Base-by-base conservation (phyloP, 1,140 invertebrate genomes). In the Antheraea pernyi region DNA sequence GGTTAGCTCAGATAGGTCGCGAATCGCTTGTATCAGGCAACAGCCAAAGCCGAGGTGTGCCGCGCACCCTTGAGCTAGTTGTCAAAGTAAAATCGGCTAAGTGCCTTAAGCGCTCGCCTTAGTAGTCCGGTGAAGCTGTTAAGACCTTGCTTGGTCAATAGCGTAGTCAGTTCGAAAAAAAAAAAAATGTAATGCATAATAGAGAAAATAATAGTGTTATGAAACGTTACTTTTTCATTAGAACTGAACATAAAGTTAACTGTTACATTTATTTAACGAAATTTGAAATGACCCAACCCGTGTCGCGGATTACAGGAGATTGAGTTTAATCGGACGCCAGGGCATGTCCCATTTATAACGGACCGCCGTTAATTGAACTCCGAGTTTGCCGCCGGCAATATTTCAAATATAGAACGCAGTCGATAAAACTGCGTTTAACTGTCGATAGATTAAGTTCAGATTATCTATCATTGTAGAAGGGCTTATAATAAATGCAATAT, bases 331-430 rank as follows among this genome's bases (percentile, higher is more conserved):
- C 82, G 86, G 80, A 77, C 75, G 70, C 79, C 80, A 70, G 80
- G 81, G 81, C 84, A 58, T 79, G 80, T 77, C 71, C 84, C 85
- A 89, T 89, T 88, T 85, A 87, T 89, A 87, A 86, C 84, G 72
- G 78, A 69, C 78, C 77, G 82, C 77, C 77, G 82, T 89, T 89
- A 89, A 89, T 88, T 89, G 83, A 86, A 87, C 82, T 78, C 73
- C 79, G 76, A 78, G 76, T 80, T 80, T 71, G 63, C 70, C 69
- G 77, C 80, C 74, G 71, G 75, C 73, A 73, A 82, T 88, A 86
- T 84, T 83, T 88, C 82, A 86, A 84, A 86, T 83, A 83, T 86
- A 82, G 77, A 79, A 75, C 79, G 64, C 39, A 48, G 46, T 53
- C 73, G 66, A 77, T 75, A 75, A 75, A 78, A 76, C 70, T 75